These are phyloP conservation scores for Cavia porcellus DNA, from an alignment of 2,113 vertebrate genomes.

Conservation along the genomic window DNA sequence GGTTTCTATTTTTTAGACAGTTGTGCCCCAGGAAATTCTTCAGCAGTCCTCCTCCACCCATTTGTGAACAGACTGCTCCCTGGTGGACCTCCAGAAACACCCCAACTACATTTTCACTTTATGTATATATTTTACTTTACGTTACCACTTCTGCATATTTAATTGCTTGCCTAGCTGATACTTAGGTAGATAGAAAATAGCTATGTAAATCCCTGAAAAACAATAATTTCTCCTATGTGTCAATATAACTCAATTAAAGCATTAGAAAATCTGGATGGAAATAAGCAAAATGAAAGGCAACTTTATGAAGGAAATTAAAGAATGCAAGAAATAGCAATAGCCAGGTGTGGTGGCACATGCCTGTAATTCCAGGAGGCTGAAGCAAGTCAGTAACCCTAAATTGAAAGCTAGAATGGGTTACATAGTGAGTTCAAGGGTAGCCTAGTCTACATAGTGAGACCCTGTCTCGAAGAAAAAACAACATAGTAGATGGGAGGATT, in stretches of 20 bases:
- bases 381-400: not conserved
- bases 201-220: not conserved
- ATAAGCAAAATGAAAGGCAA: conserved; percentile 3
- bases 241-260: conserved; percentile 11
- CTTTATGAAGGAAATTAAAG: not conserved
- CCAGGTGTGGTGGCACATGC: not conserved
- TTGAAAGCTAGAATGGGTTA: not conserved
- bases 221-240: not conserved
- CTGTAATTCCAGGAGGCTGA: not conserved
- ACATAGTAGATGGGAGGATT: not conserved
- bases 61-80: not conserved
- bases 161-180: not conserved
- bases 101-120: not conserved
- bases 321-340: not conserved
- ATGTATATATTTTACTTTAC: not conserved
- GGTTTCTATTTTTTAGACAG: not conserved
- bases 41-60: not conserved
- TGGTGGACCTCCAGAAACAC: not conserved
- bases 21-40: not conserved
- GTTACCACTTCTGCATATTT: conserved; percentile 23
- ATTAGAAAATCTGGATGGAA: not conserved
- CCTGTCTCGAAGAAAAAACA: not conserved
- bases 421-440: no score
- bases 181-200: not conserved
- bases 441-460: not conserved